These are phyloP conservation scores for Aplysina aerophoba DNA, from an alignment of 37 sponge, comb jelly and placozoan genomes.

Conservation along the genomic window DNA sequence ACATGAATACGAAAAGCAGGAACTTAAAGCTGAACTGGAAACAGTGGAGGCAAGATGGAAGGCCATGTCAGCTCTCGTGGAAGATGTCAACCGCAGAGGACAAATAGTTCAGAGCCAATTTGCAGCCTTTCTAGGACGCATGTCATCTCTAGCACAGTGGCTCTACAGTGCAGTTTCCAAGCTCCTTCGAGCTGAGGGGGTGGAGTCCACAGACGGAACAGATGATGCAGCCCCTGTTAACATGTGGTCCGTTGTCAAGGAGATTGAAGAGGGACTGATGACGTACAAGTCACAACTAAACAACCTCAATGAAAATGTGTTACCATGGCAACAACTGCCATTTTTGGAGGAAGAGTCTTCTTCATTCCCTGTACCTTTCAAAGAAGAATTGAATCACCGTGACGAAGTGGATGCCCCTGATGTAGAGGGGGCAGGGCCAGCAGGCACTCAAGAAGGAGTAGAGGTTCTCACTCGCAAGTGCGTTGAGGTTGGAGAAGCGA, in stretches of 20 bases:
- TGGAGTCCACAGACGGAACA: not conserved
- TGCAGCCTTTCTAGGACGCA: not conserved
- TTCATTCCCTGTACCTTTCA: not conserved
- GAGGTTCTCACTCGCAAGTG: not conserved
- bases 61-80: not conserved
- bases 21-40: not conserved
- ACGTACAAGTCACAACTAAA: not conserved
- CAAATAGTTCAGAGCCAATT: not conserved
- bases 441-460: not conserved
- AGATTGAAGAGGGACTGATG: not conserved
- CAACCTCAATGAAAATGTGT: not conserved
- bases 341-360: not conserved
- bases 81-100: not conserved
- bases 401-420: conserved; percentile 10
- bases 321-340: conserved; percentile 20
- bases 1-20: not conserved
- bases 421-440: not conserved
- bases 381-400: too few relatives aligned
- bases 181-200: not conserved
- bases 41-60: not conserved
- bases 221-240: not conserved
- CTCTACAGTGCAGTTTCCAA: not conserved
- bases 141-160: not conserved
- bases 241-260: not conserved
- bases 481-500: not conserved